Percentiles rank a stretch among this genome's conserved stretches.
phyloP scores from a whole-genome alignment of 2,888 invertebrate species.

The Blomia tropicalis region DNA sequence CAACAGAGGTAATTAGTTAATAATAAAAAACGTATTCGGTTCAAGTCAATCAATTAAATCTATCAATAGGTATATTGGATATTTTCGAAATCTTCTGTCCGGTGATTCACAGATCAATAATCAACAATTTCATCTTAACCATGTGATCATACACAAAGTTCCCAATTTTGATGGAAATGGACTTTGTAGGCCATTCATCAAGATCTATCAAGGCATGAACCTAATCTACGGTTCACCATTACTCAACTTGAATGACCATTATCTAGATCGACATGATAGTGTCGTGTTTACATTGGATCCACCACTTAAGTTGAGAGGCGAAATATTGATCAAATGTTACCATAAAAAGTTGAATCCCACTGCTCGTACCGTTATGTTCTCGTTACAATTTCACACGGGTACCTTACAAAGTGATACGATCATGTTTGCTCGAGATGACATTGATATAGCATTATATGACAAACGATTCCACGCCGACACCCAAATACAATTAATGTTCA shows the following conservation, averaged over 20 bases:
- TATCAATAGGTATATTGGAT: constrained; percentile 61
- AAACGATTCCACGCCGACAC: constrained; percentile 64
- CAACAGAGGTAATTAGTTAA: constrained; percentile 47
- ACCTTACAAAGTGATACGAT: constrained; percentile 69
- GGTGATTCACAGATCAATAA: constrained; percentile 76
- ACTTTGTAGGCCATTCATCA: constrained; percentile 41
- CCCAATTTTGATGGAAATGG: constrained; percentile 49
- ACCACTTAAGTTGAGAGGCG: constrained; percentile 63
- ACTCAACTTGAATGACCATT: constrained; percentile 25
- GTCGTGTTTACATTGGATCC: constrained; percentile 54
- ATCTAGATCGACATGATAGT: constrained; percentile 19
- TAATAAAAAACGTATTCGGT: neutral
- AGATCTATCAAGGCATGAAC: constrained; percentile 73
- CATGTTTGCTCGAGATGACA: constrained; percentile 65
- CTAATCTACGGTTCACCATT: constrained; percentile 68
- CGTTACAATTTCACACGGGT: constrained; percentile 85
- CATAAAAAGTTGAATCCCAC: constrained; percentile 42
- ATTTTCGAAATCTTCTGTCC: constrained; percentile 73
- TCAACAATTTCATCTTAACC: constrained; percentile 65
- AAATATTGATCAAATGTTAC: constrained; percentile 79
- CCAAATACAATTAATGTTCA: constrained; percentile 52
- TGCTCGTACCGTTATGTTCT: constrained; percentile 55
- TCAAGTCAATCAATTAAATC: neutral
- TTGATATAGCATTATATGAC: constrained; percentile 68
- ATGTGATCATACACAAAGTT: constrained; percentile 68